Conservation (phyloP, 2,113 vertebrate species). For the Cathartes aura region DNA sequence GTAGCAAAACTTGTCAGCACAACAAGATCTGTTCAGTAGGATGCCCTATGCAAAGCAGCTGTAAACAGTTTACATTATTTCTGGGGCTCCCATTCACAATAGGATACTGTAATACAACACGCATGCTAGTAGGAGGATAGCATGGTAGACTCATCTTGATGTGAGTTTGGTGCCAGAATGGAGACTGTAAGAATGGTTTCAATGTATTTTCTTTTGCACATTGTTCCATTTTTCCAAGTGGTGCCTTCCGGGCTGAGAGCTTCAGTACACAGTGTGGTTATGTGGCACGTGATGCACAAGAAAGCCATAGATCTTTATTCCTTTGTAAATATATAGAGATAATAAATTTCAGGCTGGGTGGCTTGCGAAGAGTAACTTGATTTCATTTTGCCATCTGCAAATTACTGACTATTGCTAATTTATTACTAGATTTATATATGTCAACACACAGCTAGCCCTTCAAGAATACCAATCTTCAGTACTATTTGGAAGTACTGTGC, state of each 20-base stretch:
- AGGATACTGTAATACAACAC: not conserved
- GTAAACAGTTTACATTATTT: not conserved
- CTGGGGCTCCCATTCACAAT: not conserved
- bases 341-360: not conserved
- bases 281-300: not conserved
- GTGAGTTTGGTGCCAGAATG: not conserved
- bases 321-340: not conserved
- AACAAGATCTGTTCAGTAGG: not conserved
- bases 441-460: not conserved
- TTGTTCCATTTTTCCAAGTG: not conserved
- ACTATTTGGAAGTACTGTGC: not conserved
- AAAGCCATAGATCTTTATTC: not conserved
- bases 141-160: not conserved
- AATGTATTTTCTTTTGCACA: not conserved
- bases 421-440: not conserved
- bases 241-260: not conserved
- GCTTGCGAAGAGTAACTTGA: not conserved
- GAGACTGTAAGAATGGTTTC: not conserved
- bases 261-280: not conserved
- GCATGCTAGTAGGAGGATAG: not conserved
- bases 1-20: not conserved
- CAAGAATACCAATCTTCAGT: not conserved
- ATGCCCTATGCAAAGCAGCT: not conserved
- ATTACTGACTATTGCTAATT: not conserved
- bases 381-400: not conserved